phyloP scores from a whole-genome alignment of 2,888 invertebrate species.

The Cetonia aurata region DNA sequence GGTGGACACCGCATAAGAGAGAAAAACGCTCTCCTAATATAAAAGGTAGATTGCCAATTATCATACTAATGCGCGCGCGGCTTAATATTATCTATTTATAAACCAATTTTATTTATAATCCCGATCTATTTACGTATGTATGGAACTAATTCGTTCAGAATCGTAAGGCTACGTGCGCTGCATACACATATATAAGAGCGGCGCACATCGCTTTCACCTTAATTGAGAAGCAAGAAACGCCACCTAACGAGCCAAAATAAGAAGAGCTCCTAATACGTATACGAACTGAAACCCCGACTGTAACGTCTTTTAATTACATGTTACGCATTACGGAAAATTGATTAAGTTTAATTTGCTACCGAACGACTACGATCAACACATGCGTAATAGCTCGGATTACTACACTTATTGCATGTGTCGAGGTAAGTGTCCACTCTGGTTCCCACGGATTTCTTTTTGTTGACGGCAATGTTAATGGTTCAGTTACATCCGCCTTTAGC shows the following conservation, averaged over 20 bases:
- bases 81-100: constrained; percentile 17
- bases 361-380: constrained; percentile 14
- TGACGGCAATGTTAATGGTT: background rate
- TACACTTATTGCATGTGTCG: constrained; percentile 5
- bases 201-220: background rate
- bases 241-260: constrained; percentile 15
- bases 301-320: constrained; percentile 29
- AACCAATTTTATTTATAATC: constrained; percentile 17
- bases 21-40: background rate
- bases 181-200: too few relatives aligned
- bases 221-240: constrained; percentile 18
- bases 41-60: constrained; percentile 14
- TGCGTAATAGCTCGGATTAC: constrained; percentile 1
- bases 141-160: background rate
- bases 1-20: background rate
- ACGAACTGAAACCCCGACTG: background rate
- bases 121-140: background rate
- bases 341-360: constrained; percentile 24
- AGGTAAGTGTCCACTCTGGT: background rate
- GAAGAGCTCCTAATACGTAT: background rate
- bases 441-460: constrained; percentile 16
- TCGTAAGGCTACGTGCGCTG: too few relatives aligned
- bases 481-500: constrained; percentile 7
- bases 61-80: constrained; percentile 12
- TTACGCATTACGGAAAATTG: constrained; percentile 11